Evolutionary conservation across 2,797 vertebrate genomes (phyloP), one percentile per base, ranked within the genome.

Genomic region (Valencia hispanica): DNA sequence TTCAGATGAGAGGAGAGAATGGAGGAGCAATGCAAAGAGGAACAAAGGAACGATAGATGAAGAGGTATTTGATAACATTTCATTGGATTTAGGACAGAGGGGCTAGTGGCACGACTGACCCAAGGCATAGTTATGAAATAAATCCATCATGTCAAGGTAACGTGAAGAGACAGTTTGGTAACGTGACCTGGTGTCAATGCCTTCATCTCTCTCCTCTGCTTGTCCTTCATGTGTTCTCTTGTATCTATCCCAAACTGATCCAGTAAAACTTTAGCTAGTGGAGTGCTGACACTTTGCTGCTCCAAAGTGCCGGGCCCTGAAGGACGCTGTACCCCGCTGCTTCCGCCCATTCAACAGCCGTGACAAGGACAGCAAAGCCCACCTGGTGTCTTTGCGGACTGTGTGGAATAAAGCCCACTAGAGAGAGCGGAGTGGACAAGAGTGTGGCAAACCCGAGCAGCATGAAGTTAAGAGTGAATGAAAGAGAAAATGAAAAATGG

Each of bases 401-500:
- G 84, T 86, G 84, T 87, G 79, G 88, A 89, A 86, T 82, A 73
- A 85, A 89, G 83, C 86, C 88, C 87, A 83, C 80, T 76, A n/a
- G 84, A 78, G 79, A 86, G 41, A 76, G 74, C 53, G 36, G 79
- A 81, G 80, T 82, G 85, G 85, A 88, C 83, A 79, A 77, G 74
- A 81, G 82, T 30, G 82, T 83, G 88, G 89, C 86, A 89, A 89
- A 92, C 74, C 84, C 70, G 61, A 68, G 76, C 78, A 82, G 77
- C 80, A 83, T 68, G 85, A 91, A 77, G 86, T 78, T 68, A 86
- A 84, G 90, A 88, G 90, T 80, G 91, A 86, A 87, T 83, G 87
- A 93, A 92, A 85, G 84, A 84, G 84, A 84, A 84, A 91, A 85
- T 90, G 89, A 94, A 91, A 93, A 92, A 93, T 91, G 81, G 79